Base-by-base conservation (phyloP, 1,140 invertebrate species). In the Halesus radiatus region DNA sequence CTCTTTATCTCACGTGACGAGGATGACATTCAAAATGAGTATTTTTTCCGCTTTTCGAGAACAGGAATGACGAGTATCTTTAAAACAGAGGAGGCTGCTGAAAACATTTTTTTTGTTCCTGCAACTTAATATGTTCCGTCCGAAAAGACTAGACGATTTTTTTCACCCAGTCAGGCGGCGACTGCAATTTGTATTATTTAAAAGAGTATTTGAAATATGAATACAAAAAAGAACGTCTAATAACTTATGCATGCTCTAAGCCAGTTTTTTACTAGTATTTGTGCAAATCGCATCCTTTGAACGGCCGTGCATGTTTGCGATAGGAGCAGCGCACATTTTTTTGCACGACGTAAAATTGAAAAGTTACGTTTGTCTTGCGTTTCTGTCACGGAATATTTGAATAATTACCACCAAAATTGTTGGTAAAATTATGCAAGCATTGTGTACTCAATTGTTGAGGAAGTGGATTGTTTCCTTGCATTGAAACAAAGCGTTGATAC, bases 151-250 rank as follows among this genome's bases (percentile, higher is more conserved):
- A 52, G 80, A 62, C 76, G 56, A 58, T 66, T 64, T 50, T 79
- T 82, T 79, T 79, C 66, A 20, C 2, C 62, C 68, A 20, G 45
- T 37, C 68, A 52, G 70, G 52, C 77, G 72, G 32, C 78, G 29
- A 58, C 16, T 77, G 77, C 73, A 75, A 82, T 79, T 82, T 76
- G 77, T 70, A 79, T 76, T 64, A 75, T 29, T 76, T 64, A 60
- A 76, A 82, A 82, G 79, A 58, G 77, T 72, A 62, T 60, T 76
- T 62, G 60, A 79, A 73, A 45, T 29, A 76, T 52, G 54, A 58
- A 32, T 45, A 56, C 56, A 45, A 82, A 78, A 82, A 82, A 82
- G 8, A 53, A 62, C 74, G 56, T 64, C 64, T 77, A 82, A 72
- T 80, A 79, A 80, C 81, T 70, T 45, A 70, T 45, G 37, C 18